These are phyloP conservation scores for Sylvicola cinctus DNA, from an alignment of 2,888 invertebrate genomes.

Conservation along the genomic window DNA sequence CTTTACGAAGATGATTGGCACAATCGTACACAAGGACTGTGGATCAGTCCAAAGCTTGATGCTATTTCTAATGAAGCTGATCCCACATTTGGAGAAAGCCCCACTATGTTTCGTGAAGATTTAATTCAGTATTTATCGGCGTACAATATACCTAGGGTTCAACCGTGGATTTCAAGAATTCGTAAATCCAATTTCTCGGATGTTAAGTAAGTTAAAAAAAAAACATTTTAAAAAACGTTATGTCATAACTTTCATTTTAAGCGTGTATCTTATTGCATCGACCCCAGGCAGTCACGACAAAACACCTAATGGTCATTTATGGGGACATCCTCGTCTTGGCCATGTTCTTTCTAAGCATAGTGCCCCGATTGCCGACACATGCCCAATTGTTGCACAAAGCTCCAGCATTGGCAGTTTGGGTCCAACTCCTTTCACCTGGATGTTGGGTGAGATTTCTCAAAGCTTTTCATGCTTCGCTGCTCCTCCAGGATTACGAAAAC, in stretches of 20 bases:
- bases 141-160: constrained; percentile 46
- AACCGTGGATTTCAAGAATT: constrained; percentile 53
- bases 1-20: constrained; percentile 83
- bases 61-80: constrained; percentile 32
- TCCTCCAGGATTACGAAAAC: constrained; percentile 29
- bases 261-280: constrained; percentile 71
- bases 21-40: constrained; percentile 84
- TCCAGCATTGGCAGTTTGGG: constrained; percentile 84
- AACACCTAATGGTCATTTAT: constrained; percentile 27
- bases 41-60: constrained; percentile 71
- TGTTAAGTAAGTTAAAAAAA: constrained; percentile 38
- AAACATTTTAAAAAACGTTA: background rate
- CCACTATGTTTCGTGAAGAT: constrained; percentile 61
- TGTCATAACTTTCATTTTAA: constrained; percentile 18
- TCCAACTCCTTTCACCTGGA: constrained; percentile 45
- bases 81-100: constrained; percentile 48
- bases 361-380: constrained; percentile 29
- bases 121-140: constrained; percentile 53
- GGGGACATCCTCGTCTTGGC: constrained; percentile 41
- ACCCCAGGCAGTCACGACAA: constrained; percentile 60
- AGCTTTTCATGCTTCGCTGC: constrained; percentile 32
- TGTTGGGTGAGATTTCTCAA: constrained; percentile 51
- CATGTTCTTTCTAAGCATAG: constrained; percentile 45
- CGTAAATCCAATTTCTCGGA: constrained; percentile 60
- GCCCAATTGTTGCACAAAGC: constrained; percentile 67